Evolutionary conservation across 2,797 vertebrate species (phyloP), one percentile per base, ranked within the genome.

Genomic region (Sibirionetta formosa): DNA sequence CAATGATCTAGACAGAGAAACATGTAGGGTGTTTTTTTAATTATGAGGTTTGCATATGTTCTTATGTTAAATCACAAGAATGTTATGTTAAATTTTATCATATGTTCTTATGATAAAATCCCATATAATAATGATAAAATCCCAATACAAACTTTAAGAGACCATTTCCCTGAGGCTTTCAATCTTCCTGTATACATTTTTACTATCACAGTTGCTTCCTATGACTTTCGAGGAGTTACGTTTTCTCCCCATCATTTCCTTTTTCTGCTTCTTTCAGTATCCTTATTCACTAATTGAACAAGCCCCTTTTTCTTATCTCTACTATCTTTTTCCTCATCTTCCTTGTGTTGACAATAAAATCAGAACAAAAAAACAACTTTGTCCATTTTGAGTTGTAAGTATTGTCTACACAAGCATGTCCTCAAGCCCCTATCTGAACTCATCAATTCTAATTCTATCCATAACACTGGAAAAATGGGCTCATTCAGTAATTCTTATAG

Each of bases 21-120:
- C 1, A 0, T 4, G 1, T 15, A 64, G 8, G 7, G 2, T 51
- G 13, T 26, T 50, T 26, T 1, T 6, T 51, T 60, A 69, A 22
- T 40, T 44, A 57, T 42, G 16, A 40, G 40, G 31, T 48, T 78
- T 70, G 1, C 44, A 13, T 58, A 26, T 40, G 46, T 11, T 15
- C 17, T 76, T 78, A 63, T 4, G 9, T 42, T 24, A 82, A 82
- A 57, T 44, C 42, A 44, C 42, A 44, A 44, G 42, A 44, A 44
- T 19, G 42, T 44, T 44, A 18, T 44, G 42, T 44, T 44, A 44
- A 19, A 44, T 44, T 18, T 44, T 44, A 44, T 44, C 50, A 9
- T 58, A 26, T 36, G 46, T 11, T 15, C 17, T 76, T 78, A 63
- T 4, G 9, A 48, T 24, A 82, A 82, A 57, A 11, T 79, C 50